Conservation (phyloP, 2,888 invertebrate genomes). For the Lepidochrysops patricia region DNA sequence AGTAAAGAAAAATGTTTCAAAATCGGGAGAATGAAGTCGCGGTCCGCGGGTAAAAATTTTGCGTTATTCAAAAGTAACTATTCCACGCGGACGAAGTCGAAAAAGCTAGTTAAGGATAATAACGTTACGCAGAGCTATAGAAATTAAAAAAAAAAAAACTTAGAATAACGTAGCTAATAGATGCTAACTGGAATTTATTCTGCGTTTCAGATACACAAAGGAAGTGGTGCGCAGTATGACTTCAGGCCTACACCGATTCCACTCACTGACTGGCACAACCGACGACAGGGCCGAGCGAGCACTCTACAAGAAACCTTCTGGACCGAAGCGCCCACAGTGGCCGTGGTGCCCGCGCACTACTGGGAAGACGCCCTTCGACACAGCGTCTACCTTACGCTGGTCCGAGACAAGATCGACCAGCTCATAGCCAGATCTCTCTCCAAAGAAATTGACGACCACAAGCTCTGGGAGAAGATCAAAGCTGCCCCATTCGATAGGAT, state of each 20-base stretch:
- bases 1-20: no score
- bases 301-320: slow-evolving; percentile 42
- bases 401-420: slow-evolving; percentile 71
- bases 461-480: slow-evolving; percentile 67
- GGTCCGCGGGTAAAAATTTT: no score
- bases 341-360: slow-evolving; percentile 54
- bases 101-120: no score
- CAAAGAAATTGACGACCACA: slow-evolving; percentile 55
- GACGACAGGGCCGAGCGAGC: slow-evolving; percentile 32
- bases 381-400: slow-evolving; percentile 78
- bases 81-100: no score
- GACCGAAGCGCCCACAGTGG: slow-evolving; percentile 33
- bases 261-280: slow-evolving; percentile 47
- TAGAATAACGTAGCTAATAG: neutral
- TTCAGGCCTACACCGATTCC: slow-evolving; percentile 65
- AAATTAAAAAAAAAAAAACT: neutral
- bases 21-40: no score
- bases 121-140: neutral
- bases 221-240: slow-evolving; percentile 41
- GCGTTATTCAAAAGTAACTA: no score
- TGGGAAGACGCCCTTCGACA: slow-evolving; percentile 82
- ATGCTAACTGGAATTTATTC: neutral
- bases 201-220: slow-evolving; percentile 47
- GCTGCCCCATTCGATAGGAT: slow-evolving; percentile 57
- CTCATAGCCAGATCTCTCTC: slow-evolving; percentile 48